Conservation (phyloP, 1,140 invertebrate genomes). For the Lucilia sericata region DNA sequence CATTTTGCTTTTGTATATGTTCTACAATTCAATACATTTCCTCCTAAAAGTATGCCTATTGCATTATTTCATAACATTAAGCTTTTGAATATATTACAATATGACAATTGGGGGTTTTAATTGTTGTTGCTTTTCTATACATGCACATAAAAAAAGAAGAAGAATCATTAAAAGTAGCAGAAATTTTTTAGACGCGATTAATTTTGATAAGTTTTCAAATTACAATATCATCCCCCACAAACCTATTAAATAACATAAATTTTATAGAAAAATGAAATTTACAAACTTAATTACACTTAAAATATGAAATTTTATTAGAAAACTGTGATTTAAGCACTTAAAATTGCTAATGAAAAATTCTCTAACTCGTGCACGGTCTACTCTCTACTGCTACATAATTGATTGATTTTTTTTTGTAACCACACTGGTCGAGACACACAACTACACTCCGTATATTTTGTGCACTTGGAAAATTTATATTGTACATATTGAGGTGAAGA, state of each 20-base stretch:
- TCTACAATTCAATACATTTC: too few relatives aligned
- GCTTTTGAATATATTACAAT: not conserved
- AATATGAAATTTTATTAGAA: not conserved
- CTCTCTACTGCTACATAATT: slow-evolving; percentile 18
- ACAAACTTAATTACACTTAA: not conserved
- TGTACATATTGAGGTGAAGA: not conserved
- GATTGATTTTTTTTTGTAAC: slow-evolving; percentile 20
- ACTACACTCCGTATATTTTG: not conserved
- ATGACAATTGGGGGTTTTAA: not conserved
- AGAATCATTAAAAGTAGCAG: slow-evolving; percentile 11
- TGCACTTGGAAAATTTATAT: slow-evolving; percentile 9
- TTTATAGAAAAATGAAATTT: not conserved
- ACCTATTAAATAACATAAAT: not conserved
- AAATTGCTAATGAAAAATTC: not conserved
- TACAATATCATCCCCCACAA: not conserved
- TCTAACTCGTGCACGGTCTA: not conserved
- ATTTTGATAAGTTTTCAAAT: slow-evolving; percentile 15
- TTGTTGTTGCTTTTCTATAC: not conserved
- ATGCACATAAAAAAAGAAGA: slow-evolving; percentile 8
- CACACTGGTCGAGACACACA: not conserved
- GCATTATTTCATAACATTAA: not conserved
- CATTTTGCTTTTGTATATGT: not conserved
- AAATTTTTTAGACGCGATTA: slow-evolving; percentile 16
- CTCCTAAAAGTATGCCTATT: too few relatives aligned
- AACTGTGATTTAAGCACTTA: not conserved